A percentile compares a stretch with the other conserved stretches of the same genome.
Evolutionary conservation across 2,797 vertebrate genomes (phyloP).

Genomic region (Columba guinea): DNA sequence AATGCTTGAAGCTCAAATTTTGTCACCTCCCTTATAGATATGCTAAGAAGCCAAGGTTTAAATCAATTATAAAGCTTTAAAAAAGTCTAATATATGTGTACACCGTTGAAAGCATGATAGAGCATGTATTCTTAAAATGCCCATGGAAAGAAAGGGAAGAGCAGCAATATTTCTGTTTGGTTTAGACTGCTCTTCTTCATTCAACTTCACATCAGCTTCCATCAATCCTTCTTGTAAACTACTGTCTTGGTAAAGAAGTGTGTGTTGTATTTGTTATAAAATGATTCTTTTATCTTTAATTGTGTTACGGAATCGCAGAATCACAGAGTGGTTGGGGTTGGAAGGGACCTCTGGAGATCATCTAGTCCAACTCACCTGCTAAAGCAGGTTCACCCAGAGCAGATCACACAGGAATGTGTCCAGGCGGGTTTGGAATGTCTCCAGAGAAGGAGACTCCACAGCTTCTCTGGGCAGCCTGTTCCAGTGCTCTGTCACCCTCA

Average conservation of each 20-base stretch:
- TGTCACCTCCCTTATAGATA: neutral
- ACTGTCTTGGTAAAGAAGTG: neutral
- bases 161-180: neutral
- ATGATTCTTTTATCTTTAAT: neutral
- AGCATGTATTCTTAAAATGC: neutral
- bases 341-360: no score
- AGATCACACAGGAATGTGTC: no score
- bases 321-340: no score
- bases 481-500: no score
- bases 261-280: neutral
- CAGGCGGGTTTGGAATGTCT: no score
- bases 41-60: neutral
- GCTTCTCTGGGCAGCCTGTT: no score
- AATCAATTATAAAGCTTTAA: neutral
- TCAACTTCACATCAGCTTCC: neutral
- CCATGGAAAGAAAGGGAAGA: neutral
- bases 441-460: no score
- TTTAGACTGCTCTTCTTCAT: neutral
- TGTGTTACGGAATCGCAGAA: no score
- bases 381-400: no score
- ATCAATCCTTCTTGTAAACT: neutral
- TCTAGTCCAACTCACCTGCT: no score
- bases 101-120: neutral
- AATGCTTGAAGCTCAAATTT: neutral
- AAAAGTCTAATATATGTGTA: neutral